These are phyloP conservation scores for Kuschelorhynchus macadamiae DNA, from an alignment of 2,888 invertebrate genomes.

Conservation along the genomic window DNA sequence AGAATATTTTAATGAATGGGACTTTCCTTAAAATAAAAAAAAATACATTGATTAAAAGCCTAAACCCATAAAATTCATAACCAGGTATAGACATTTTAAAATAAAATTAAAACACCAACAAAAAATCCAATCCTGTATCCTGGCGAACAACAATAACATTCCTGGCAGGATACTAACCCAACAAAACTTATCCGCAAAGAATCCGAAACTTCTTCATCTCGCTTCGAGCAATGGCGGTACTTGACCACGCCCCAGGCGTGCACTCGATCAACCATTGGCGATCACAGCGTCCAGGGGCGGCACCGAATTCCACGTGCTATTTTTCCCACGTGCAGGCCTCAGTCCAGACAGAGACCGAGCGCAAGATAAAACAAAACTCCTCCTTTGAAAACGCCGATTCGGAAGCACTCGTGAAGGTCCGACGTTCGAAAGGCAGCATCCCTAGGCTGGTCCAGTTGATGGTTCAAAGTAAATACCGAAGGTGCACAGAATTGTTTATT, in stretches of 20 bases:
- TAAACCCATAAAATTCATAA: too few species aligned
- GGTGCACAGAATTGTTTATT: slow-evolving; percentile 50
- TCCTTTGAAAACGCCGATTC: slow-evolving; percentile 40
- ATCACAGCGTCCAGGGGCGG: slow-evolving; percentile 26
- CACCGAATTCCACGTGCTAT: slow-evolving; percentile 35
- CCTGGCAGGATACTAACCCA: slow-evolving; percentile 45
- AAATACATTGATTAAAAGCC: too few species aligned
- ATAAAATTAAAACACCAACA: background rate
- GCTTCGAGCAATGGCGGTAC: slow-evolving; percentile 43
- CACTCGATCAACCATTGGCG: slow-evolving; percentile 19
- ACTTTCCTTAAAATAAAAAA: too few species aligned
- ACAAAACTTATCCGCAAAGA: slow-evolving; percentile 36
- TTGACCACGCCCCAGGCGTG: slow-evolving; percentile 32
- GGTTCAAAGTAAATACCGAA: slow-evolving; percentile 50
- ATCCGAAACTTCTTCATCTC: slow-evolving; percentile 43
- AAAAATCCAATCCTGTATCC: slow-evolving; percentile 17
- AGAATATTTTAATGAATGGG: too few species aligned
- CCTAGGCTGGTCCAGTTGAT: slow-evolving; percentile 48
- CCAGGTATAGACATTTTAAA: too few species aligned
- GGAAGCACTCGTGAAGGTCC: slow-evolving; percentile 28
- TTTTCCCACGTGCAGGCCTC: slow-evolving; percentile 31
- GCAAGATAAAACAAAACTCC: slow-evolving; percentile 43
- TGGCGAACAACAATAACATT: slow-evolving; percentile 38
- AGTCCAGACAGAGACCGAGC: slow-evolving; percentile 31
- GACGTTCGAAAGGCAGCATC: slow-evolving; percentile 44